Evolutionary conservation across 1,140 invertebrate species (phyloP).

Genomic region (Brachionus asplanchnoidis): DNA sequence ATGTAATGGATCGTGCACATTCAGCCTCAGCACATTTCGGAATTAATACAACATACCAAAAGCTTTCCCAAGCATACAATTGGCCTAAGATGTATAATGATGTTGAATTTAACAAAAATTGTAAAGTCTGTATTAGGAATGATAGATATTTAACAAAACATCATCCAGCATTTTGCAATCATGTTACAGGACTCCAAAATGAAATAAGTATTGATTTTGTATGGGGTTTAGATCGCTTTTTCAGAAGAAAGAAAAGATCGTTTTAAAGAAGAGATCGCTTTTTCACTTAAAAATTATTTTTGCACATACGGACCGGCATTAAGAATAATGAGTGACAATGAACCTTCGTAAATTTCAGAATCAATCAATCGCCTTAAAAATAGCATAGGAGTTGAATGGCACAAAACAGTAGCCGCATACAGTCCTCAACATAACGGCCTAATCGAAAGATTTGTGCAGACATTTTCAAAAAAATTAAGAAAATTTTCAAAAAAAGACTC

Average conservation of each 20-base stretch:
- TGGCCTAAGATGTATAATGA: constrained; percentile 22
- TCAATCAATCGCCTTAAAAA: constrained; percentile 34
- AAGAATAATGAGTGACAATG: not conserved
- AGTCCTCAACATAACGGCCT: not conserved
- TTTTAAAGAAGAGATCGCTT: not conserved
- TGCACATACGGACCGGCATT: not conserved
- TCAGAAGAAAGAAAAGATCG: not conserved
- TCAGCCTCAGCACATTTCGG: constrained; percentile 5
- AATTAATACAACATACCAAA: not conserved
- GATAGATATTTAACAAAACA: not conserved
- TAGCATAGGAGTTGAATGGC: constrained; percentile 40
- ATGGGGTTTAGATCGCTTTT: not conserved
- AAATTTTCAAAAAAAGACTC: not conserved
- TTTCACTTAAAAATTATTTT: not conserved
- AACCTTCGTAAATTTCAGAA: not conserved
- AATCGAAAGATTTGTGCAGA: not conserved
- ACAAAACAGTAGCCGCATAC: not conserved
- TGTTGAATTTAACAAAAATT: constrained; percentile 2
- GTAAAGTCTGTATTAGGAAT: not conserved
- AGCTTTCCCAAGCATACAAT: not conserved
- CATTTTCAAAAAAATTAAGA: not conserved
- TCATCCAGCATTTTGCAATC: not conserved
- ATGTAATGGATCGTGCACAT: not conserved
- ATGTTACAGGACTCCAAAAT: not conserved
- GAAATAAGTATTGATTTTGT: constrained; percentile 24